These are phyloP conservation scores for Lagopus leucura DNA, from an alignment of 2,113 vertebrate species.

Conservation along the genomic window DNA sequence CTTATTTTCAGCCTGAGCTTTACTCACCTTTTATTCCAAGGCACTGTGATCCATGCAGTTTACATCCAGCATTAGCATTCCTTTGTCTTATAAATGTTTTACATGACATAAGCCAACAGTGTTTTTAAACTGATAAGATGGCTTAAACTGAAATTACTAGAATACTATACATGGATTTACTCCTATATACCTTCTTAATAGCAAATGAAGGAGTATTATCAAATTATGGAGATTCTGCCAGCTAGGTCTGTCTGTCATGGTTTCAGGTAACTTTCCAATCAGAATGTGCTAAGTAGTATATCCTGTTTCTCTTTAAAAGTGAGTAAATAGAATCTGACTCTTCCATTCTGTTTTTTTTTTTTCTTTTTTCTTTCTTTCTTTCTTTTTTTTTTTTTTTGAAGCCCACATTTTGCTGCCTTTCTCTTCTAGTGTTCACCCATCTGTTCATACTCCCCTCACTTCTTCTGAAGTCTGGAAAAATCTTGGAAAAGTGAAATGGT, in stretches of 20 bases:
- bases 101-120: background rate
- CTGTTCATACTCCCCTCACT: background rate
- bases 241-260: background rate
- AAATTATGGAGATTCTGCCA: background rate
- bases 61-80: background rate
- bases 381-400: background rate
- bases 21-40: background rate
- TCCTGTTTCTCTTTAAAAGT: background rate
- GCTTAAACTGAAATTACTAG: background rate
- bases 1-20: background rate
- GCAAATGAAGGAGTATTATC: background rate
- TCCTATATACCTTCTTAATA: background rate
- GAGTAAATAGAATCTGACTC: too few species aligned
- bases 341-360: background rate
- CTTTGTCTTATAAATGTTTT: background rate
- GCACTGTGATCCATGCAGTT: background rate
- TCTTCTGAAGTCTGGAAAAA: background rate
- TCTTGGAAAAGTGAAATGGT: background rate
- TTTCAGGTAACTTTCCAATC: background rate
- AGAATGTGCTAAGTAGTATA: background rate
- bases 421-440: background rate
- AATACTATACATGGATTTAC: background rate
- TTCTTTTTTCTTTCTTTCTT: background rate
- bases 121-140: background rate
- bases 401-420: background rate